phyloP scores from a whole-genome alignment of 2,888 invertebrate genomes.

The Homarus gammarus region DNA sequence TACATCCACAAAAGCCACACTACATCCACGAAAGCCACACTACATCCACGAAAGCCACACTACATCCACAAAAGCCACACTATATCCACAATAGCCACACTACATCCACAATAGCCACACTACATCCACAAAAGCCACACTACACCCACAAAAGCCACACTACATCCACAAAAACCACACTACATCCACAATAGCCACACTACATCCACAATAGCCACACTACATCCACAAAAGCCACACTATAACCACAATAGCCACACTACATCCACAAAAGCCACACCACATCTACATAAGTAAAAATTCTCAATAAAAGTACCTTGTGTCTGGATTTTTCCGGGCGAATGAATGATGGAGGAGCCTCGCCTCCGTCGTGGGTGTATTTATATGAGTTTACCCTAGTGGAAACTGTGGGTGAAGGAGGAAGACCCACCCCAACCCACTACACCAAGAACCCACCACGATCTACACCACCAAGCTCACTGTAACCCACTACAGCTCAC shows the following conservation, averaged over 20 bases:
- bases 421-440: not conserved
- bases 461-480: too few relatives aligned
- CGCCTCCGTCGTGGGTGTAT: constrained; percentile 22
- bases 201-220: constrained; percentile 1
- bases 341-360: constrained; percentile 37
- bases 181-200: too few relatives aligned
- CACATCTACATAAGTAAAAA: constrained; percentile 60
- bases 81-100: too few relatives aligned
- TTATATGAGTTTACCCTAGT: constrained; percentile 46
- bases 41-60: constrained; percentile 1
- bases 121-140: constrained; percentile 14
- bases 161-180: constrained; percentile 1
- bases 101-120: not conserved
- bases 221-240: not conserved
- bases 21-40: constrained; percentile 57
- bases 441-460: not conserved
- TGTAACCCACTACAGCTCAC: too few relatives aligned
- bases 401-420: constrained; percentile 18
- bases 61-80: too few relatives aligned
- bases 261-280: constrained; percentile 30
- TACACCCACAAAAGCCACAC: constrained; percentile 49
- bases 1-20: constrained; percentile 19
- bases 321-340: constrained; percentile 57
- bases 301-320: constrained; percentile 46
- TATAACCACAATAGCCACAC: constrained; percentile 30